A percentile compares a stretch with the other conserved stretches of the same genome.
phyloP scores from a whole-genome alignment of 2,888 invertebrate species.

The Microctonus hyperodae region DNA sequence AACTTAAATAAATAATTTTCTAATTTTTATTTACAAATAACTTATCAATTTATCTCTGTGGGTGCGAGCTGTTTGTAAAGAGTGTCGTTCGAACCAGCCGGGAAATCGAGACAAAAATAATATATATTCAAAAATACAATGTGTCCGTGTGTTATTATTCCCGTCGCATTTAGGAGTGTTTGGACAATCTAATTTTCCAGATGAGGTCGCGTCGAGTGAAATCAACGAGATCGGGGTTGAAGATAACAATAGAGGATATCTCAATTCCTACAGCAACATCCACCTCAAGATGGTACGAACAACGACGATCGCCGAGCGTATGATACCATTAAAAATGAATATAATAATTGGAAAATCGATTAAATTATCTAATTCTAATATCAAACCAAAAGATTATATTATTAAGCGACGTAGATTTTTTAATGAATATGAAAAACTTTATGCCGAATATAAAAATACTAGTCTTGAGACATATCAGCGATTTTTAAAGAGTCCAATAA shows the following conservation, averaged over 20 bases:
- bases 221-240: conserved; percentile 37
- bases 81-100: conserved; percentile 3
- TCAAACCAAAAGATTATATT: conserved; percentile 31
- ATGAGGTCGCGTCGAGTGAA: conserved; percentile 46
- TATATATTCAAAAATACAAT: neutral
- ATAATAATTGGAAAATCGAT: neutral
- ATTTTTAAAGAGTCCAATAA: neutral
- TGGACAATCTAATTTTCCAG: conserved; percentile 55
- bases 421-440: conserved; percentile 25
- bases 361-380: neutral
- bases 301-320: conserved; percentile 45
- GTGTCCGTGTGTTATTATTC: neutral
- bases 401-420: conserved; percentile 42
- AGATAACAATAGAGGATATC: conserved; percentile 29
- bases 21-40: neutral
- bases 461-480: neutral
- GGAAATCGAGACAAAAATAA: neutral
- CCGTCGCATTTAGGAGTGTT: conserved; percentile 43
- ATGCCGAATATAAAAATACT: conserved; percentile 9
- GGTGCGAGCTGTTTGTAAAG: conserved; percentile 33
- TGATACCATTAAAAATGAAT: conserved; percentile 32
- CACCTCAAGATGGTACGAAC: conserved; percentile 47
- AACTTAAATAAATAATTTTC: neutral
- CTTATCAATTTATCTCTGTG: neutral
- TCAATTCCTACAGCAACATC: conserved; percentile 37